Evolutionary conservation across 1,140 invertebrate genomes (phyloP).

Genomic region (Drosophila kepulauana): DNA sequence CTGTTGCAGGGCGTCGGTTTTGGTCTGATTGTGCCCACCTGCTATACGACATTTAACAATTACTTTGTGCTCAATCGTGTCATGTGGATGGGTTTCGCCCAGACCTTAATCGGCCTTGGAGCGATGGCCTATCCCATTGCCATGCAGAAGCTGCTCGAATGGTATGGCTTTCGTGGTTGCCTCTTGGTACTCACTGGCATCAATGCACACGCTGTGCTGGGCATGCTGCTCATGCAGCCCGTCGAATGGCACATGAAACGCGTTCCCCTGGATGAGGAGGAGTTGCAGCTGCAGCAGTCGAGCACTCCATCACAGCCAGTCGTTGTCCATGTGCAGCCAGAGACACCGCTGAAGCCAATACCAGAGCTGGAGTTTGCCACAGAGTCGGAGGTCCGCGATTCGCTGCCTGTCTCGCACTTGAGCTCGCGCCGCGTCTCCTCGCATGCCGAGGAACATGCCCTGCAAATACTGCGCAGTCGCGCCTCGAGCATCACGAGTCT

Average conservation of each 20-base stretch:
- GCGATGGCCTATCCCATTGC: constrained; percentile 87
- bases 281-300: constrained; percentile 73
- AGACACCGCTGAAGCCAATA: constrained; percentile 50
- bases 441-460: constrained; percentile 57
- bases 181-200: constrained; percentile 87
- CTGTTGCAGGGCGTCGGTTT: constrained; percentile 87
- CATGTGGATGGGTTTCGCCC: constrained; percentile 87
- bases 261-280: constrained; percentile 73
- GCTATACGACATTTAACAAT: constrained; percentile 87
- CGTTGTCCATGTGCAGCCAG: constrained; percentile 58
- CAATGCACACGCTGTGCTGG: constrained; percentile 88
- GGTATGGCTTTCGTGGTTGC: constrained; percentile 88
- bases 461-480: constrained; percentile 56
- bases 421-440: constrained; percentile 57
- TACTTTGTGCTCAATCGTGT: constrained; percentile 87
- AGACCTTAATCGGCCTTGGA: constrained; percentile 87
- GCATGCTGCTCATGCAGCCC: constrained; percentile 88
- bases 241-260: constrained; percentile 89
- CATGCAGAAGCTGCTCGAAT: constrained; percentile 85
- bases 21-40: constrained; percentile 87
- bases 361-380: constrained; percentile 34
- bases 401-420: background rate
- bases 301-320: constrained; percentile 5
- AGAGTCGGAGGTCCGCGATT: background rate
- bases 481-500: constrained; percentile 83